Base-by-base conservation (phyloP, 2,797 vertebrate genomes). In the Trematomus bernacchii region DNA sequence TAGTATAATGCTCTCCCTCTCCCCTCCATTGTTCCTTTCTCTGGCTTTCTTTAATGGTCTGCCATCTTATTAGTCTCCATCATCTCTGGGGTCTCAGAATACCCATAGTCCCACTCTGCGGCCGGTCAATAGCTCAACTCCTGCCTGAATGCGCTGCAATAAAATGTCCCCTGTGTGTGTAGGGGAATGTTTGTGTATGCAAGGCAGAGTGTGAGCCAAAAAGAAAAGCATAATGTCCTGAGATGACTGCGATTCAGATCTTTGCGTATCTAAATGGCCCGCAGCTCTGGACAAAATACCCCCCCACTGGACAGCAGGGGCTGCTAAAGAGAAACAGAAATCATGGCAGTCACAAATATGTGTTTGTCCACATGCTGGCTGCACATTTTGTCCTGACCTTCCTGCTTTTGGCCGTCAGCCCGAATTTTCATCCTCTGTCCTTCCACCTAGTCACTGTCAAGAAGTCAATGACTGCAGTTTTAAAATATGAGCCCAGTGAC, bases 311-410 rank as follows among this genome's bases (percentile, higher is more conserved):
- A 68, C 89, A 77, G 76, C 66, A 82, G 81, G 73, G 76, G 83
- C 64, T 18, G 84, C 77, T 73, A 57, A 82, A 52, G 66, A 79
- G 71, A 61, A 42, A 18, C 62, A 54, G 23, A 52, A 30, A 12
- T 48, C 52, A 52, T 14, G 71, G 42, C 71, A 70, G 40, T 71
- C 48, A 13, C 71, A 75, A 78, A 72, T 78, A 79, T 78, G 75
- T 67, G 85, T 73, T 76, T 63, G 73, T 71, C 80, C 83, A 64
- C 79, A 77, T 66, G 60, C 73, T 66, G 80, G 83, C 80, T 83
- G 84, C 83, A 89, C 83, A 84, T 85, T 85, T 80, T 85, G 85
- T 88, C 71, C 90, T 71, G 81, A 89, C 84, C 86, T 87, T 83
- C 83, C 63, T 23, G 58, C 48, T 70, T 80, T 58, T 80, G 85